These are phyloP conservation scores for Hipparchia semele DNA, from an alignment of 2,888 invertebrate genomes.

Conservation along the genomic window DNA sequence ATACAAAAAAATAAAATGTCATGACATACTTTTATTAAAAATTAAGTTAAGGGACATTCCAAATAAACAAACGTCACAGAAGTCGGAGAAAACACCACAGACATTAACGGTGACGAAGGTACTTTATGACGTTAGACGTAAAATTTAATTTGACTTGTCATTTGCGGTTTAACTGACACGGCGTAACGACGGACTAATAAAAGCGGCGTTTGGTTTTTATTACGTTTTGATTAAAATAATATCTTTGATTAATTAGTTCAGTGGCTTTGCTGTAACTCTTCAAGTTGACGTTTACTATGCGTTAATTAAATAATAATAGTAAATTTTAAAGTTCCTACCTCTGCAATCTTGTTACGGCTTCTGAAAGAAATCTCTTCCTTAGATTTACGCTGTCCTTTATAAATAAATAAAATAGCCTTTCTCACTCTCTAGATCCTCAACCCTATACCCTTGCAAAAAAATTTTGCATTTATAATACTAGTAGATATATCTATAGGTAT, in stretches of 20 bases:
- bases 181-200: slow-evolving; percentile 23
- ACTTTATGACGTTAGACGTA: slow-evolving; percentile 21
- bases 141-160: slow-evolving; percentile 24
- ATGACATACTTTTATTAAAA: background rate
- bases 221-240: slow-evolving; percentile 14
- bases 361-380: too few species aligned
- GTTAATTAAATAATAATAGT: too few species aligned
- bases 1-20: background rate
- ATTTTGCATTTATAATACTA: too few species aligned
- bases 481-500: background rate
- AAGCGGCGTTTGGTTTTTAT: slow-evolving; percentile 14
- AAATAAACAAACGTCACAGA: slow-evolving; percentile 11
- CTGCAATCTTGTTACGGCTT: too few species aligned
- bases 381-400: too few species aligned
- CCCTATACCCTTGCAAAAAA: too few species aligned
- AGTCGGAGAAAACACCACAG: slow-evolving; percentile 5
- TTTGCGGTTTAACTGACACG: slow-evolving; percentile 19
- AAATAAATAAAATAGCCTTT: too few species aligned
- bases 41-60: background rate
- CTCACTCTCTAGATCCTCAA: too few species aligned
- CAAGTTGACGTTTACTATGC: too few species aligned
- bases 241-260: background rate
- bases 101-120: slow-evolving; percentile 22
- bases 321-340: too few species aligned
- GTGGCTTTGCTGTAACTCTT: background rate